Evolutionary conservation across 2,888 invertebrate genomes (phyloP), one percentile per base, ranked within the genome.

Genomic region (Pyrrhia umbra): DNA sequence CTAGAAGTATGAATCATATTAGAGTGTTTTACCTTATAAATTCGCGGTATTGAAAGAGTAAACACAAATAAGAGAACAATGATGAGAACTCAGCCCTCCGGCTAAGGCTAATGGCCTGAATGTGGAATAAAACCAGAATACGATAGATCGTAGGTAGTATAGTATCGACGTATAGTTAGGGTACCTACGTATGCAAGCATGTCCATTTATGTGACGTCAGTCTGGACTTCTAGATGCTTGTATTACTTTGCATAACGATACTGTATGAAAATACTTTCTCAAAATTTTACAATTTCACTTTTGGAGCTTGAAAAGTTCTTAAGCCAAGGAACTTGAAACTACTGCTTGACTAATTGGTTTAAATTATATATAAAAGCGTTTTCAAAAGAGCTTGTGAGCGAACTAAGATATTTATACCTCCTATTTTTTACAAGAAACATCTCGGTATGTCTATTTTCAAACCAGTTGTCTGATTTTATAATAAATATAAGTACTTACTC

Each of bases 401-500:
- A 34, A 34, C 13, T n/a, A 5, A 34, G n/a, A 6, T 5, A n/a
- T 34, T 34, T 34, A 27, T 6, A 27, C 27, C 1, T 34, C 20
- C 1, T 9, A n/a, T 46, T 23, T 59, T 25, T 8, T 8, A n/a
- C n/a, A n/a, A 23, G 27, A 37, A 21, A 0, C 20, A 21, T n/a
- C 10, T 21, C 15, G 15, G 6, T 15, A 16, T n/a, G 40, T 74
- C 25, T 54, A 54, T 54, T 30, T 46, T 10, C 40, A 58, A 73
- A 74, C 50, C 18, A 23, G 73, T 62, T 62, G 10, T 30, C 8
- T 37, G 3, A 2, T 21, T 30, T 9, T 6, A 10, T n/a, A 15
- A 10, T 16, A 56, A n/a, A 37, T 43, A 10, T 30, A 45, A 13
- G 25, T 52, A 78, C 80, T 70, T 39, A 78, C 78, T 62, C 55